phyloP scores from a whole-genome alignment of 2,797 vertebrate genomes.

The Peromyscus nudipes region DNA sequence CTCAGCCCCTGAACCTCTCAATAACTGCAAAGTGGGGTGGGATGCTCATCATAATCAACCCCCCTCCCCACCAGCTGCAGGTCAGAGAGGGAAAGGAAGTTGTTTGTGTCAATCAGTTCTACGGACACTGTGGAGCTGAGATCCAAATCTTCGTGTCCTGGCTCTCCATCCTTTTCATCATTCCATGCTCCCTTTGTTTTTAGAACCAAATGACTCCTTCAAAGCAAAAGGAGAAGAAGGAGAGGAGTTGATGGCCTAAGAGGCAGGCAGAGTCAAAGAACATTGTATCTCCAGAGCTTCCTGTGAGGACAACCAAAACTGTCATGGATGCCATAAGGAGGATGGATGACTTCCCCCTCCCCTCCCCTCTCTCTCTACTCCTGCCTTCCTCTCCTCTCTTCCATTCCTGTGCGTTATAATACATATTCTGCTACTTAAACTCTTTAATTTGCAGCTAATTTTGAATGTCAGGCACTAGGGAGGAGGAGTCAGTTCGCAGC shows the following conservation, averaged over 20 bases:
- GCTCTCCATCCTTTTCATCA: neutral
- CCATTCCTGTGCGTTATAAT: neutral
- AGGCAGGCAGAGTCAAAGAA: neutral
- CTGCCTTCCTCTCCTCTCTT: neutral
- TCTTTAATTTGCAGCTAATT: neutral
- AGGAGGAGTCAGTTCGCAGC: rapidly evolving
- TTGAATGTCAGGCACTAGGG: neutral
- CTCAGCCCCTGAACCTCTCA: neutral
- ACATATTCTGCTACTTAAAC: neutral
- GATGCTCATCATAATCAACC: neutral
- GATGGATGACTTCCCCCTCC: neutral
- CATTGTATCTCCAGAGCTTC: neutral
- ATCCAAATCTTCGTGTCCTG: neutral
- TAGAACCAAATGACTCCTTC: neutral
- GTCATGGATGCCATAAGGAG: neutral
- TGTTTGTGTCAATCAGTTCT: neutral
- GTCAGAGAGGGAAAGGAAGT: neutral
- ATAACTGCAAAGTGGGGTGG: neutral
- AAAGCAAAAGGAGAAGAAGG: neutral
- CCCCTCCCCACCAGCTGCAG: neutral
- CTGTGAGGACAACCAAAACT: neutral
- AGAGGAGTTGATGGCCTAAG: neutral
- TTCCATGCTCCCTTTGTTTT: neutral
- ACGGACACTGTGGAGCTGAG: neutral
- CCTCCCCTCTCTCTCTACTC: too few species aligned